Base-by-base conservation (phyloP, 2,888 invertebrate genomes). In the Drosophila eohydei region DNA sequence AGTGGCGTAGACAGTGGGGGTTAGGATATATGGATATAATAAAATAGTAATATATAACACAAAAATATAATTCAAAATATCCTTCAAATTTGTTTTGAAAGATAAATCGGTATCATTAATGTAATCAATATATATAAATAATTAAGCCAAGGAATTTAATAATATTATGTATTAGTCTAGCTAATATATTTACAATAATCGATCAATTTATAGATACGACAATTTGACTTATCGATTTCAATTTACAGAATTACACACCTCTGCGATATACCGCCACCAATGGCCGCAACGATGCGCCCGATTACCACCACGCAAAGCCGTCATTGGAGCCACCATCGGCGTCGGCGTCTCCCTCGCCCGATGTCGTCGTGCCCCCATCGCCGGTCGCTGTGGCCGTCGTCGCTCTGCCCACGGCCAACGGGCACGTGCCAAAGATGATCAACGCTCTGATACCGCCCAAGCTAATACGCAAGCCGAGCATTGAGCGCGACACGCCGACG, bases 401-500 rank as follows among this genome's bases (percentile, higher is more conserved):
- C 12, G 81, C 80, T 32, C 71, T 88, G 48, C 79, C 89, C 60
- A 74, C 87, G 61, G 90, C 90, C 78, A 93, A 92, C 76, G 93
- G 93, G n/a, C 92, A 93, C 68, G 90, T 91, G 78, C 88, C 92
- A 78, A 93, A 93, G 87, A 92, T 92, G 83, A 90, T 95, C 88
- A 92, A 95, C 74, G 74, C 88, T 41, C 94, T 95, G 58, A 93
- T 95, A 69, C 94, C 94, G 84, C 95, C 95, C 69, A 97, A 97
- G 93, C 94, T 97, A 54, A 97, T 96, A 78, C 95, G 97, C 58
- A 97, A 97, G 92, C 97, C 97, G 43, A 97, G 97, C 93, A 95
- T 98, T 78, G 98, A 98, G 93, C 95, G 97, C 55, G 97, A 97
- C 92, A 93, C 96, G 60, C 95, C 97, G 91, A 93, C 96, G 67